Evolutionary conservation across 2,888 invertebrate genomes (phyloP).

Genomic region (Orgyia antiqua): DNA sequence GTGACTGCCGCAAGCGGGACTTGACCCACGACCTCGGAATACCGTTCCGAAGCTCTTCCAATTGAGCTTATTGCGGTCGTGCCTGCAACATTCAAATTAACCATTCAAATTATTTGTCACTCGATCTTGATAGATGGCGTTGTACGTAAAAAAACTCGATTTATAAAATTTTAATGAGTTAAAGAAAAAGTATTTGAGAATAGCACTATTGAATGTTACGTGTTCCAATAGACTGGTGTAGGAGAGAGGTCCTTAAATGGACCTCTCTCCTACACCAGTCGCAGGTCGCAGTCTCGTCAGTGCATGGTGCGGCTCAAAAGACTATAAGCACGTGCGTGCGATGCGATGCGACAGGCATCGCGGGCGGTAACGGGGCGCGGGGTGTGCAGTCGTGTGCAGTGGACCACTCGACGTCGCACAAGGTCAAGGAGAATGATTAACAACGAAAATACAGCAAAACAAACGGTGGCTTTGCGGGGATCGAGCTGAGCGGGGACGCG

Average conservation of each 20-base stretch:
- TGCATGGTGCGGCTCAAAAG: constrained; percentile 33
- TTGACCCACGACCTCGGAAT: too few species aligned
- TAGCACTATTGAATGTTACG: too few species aligned
- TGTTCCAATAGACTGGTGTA: constrained; percentile 18
- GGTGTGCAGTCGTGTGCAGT: constrained; percentile 75
- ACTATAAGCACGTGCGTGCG: constrained; percentile 64
- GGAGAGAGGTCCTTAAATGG: constrained; percentile 22
- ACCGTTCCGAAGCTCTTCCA: too few species aligned
- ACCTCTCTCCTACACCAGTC: too few species aligned
- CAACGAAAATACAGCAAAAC: constrained; percentile 79
- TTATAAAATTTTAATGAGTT: too few species aligned
- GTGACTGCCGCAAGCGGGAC: too few species aligned
- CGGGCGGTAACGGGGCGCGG: constrained; percentile 59
- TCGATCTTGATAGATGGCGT: too few species aligned
- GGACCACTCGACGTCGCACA: constrained; percentile 77
- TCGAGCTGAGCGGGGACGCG: constrained; percentile 44
- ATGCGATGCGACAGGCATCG: constrained; percentile 57
- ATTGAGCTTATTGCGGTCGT: too few species aligned
- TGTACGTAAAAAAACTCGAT: too few species aligned
- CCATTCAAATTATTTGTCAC: too few species aligned
- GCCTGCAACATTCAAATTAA: too few species aligned
- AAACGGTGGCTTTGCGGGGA: constrained; percentile 67
- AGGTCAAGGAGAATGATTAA: constrained; percentile 80
- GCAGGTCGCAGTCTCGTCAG: constrained; percentile 32
- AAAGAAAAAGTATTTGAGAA: too few species aligned